phyloP scores from a whole-genome alignment of 2,888 invertebrate genomes.

The Dioctria rufipes region DNA sequence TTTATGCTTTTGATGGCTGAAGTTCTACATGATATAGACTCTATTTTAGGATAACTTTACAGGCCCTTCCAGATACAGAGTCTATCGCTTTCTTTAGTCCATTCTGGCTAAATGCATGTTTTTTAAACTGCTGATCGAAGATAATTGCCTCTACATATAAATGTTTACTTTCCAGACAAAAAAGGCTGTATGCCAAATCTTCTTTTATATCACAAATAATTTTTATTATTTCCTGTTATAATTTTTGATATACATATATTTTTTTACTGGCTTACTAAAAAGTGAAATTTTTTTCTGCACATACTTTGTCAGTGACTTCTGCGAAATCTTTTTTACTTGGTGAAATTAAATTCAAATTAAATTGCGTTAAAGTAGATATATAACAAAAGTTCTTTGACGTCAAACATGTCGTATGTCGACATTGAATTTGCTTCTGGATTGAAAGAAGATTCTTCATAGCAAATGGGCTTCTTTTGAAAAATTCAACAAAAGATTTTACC shows the following conservation, averaged over 20 bases:
- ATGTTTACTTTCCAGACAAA: neutral
- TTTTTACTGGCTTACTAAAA: constrained; percentile 59
- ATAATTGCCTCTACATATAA: neutral
- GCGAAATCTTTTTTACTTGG: constrained; percentile 59
- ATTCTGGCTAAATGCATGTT: neutral
- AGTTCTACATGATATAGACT: neutral
- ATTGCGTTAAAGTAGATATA: neutral
- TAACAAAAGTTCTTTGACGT: constrained; percentile 41
- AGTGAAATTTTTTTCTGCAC: constrained; percentile 62
- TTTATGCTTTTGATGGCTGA: neutral
- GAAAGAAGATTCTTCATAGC: constrained; percentile 12
- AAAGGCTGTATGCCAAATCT: neutral
- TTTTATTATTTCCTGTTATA: neutral
- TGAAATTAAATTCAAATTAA: neutral
- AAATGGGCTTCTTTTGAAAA: constrained; percentile 42
- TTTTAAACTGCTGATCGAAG: neutral
- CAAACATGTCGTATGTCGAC: constrained; percentile 60
- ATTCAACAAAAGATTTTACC: constrained; percentile 39
- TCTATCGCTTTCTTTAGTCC: neutral
- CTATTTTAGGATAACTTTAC: neutral
- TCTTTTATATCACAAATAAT: neutral
- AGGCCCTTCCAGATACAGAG: neutral
- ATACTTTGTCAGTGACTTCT: constrained; percentile 60
- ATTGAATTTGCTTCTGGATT: constrained; percentile 11
- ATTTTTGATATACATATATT: neutral